Percentiles rank a stretch among this genome's conserved stretches.
These are phyloP conservation scores for Chionoecetes opilio DNA, from an alignment of 1,140 invertebrate species.

Conservation along the genomic window DNA sequence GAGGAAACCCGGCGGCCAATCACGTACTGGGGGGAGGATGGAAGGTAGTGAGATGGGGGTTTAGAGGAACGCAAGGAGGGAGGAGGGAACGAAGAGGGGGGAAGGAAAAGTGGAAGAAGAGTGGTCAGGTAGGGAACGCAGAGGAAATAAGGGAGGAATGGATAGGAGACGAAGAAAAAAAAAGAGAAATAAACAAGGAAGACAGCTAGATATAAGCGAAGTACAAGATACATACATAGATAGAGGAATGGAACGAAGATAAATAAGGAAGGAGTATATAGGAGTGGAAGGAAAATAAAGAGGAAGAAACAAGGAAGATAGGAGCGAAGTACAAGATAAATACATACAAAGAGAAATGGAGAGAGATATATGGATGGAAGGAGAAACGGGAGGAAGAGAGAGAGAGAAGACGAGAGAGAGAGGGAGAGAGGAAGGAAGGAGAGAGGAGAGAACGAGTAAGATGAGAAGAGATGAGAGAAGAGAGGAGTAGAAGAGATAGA, in stretches of 20 bases:
- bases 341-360: too few species aligned
- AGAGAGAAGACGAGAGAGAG: background rate
- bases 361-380: background rate
- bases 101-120: background rate
- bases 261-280: too few species aligned
- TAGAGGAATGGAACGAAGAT: background rate
- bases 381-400: background rate
- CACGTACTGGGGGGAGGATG: background rate
- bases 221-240: too few species aligned
- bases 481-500: too few species aligned
- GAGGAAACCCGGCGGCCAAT: background rate
- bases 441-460: too few species aligned
- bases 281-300: too few species aligned
- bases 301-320: background rate
- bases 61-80: background rate
- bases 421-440: too few species aligned
- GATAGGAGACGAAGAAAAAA: background rate
- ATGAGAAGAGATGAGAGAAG: too few species aligned
- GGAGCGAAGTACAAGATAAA: background rate
- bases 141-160: background rate
- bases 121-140: background rate
- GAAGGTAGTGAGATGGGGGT: background rate
- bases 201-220: too few species aligned
- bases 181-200: too few species aligned
- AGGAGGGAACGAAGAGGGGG: background rate